Evolutionary conservation across 2,113 vertebrate species (phyloP).

Genomic region (Stictonetta naevosa): DNA sequence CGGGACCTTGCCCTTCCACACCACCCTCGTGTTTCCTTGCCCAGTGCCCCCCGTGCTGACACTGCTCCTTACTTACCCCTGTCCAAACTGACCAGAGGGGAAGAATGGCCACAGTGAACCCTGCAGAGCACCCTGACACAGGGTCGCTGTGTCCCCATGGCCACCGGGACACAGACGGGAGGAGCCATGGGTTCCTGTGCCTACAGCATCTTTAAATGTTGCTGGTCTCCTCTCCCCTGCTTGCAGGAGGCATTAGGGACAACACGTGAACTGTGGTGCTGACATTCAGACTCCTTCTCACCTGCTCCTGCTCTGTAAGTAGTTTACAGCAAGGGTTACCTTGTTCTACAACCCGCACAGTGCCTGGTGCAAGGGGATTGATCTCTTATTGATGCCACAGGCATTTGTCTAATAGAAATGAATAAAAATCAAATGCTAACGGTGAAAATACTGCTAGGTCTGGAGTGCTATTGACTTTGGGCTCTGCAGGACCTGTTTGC

Average conservation of each 20-base stretch:
- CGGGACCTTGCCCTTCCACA: no score
- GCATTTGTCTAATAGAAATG: not conserved
- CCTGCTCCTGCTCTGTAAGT: not conserved
- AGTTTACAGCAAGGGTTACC: not conserved
- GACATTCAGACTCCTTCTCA: rapidly evolving
- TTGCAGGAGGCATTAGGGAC: not conserved
- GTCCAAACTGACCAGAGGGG: not conserved
- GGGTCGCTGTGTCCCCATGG: rapidly evolving
- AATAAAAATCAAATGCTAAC: not conserved
- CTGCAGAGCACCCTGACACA: rapidly evolving
- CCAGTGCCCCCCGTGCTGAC: no score
- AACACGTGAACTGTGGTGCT: rapidly evolving
- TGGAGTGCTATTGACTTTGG: not conserved
- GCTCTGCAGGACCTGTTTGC: not conserved
- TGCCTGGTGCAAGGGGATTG: not conserved
- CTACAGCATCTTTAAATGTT: not conserved
- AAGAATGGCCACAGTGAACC: not conserved
- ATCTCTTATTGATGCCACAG: not conserved
- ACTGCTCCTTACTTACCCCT: not conserved
- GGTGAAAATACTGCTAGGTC: not conserved
- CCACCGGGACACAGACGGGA: not conserved
- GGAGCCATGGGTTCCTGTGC: not conserved
- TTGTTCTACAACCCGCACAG: rapidly evolving
- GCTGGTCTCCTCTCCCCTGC: not conserved
- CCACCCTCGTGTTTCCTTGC: no score